Conservation (phyloP, 2,797 vertebrate species). For the Urosaurus nigricauda region DNA sequence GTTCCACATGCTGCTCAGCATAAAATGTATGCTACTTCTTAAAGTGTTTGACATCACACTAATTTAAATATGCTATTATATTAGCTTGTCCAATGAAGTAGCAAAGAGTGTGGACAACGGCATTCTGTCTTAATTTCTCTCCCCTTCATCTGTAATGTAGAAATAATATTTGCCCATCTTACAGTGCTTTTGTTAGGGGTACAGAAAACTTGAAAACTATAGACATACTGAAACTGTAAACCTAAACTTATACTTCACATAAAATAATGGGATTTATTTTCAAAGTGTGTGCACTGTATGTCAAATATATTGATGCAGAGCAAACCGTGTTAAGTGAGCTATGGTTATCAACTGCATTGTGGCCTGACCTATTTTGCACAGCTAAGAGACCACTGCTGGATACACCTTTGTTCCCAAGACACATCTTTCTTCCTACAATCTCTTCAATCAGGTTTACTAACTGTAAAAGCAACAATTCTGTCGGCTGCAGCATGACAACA, state of each 20-base stretch:
- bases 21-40: no score
- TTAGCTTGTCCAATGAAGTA: neutral
- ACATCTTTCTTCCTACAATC: neutral
- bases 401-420: slow-evolving; percentile 26
- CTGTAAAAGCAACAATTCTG: fast-evolving
- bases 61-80: neutral
- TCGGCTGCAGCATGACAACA: slow-evolving; percentile 5
- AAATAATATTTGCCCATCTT: neutral
- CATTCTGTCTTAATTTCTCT: neutral
- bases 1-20: no score
- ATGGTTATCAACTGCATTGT: neutral
- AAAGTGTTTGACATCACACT: neutral
- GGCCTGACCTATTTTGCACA: slow-evolving; percentile 46
- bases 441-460: neutral
- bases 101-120: neutral
- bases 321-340: slow-evolving; percentile 6
- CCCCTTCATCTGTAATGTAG: neutral
- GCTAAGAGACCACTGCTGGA: neutral
- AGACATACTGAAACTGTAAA: neutral
- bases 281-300: neutral
- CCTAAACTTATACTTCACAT: neutral
- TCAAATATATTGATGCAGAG: neutral
- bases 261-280: neutral
- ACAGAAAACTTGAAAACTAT: slow-evolving; percentile 11
- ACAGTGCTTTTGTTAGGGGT: neutral